Base-by-base conservation (phyloP, 2,888 invertebrate species). In the Osmoderma eremita region DNA sequence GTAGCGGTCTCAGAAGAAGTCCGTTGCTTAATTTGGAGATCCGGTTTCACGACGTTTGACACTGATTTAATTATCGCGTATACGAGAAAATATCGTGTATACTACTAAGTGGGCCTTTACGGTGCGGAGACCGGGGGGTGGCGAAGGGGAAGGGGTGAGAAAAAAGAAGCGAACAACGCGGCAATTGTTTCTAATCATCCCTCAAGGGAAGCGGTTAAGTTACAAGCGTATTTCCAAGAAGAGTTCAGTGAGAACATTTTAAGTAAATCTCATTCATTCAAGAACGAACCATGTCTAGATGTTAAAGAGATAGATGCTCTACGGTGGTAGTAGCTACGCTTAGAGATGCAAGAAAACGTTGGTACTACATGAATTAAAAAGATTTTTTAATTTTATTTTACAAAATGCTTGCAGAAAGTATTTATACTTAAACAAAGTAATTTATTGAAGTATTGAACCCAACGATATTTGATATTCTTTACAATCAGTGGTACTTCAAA, bases 21-120 rank as follows among this genome's bases (percentile, higher is more conserved):
- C 30, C 30, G 30, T 30, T 30, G 30, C 30, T 30, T 41, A 56
- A 56, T 41, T 22, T 56, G 24, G 15, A 45, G 58, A 61, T 61
- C 45, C 13, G 30, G 58, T 61, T 61, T 61, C 58, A 36, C 38
- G 53, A 53, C 36, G 58, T 45, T 61, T 18, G 58, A 61, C 58
- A 61, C 58, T 61, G 58, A 61, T 61, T 61, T 61, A 61, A 61
- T 61, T 61, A 61, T 45, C 45, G 45, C 58, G 20, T 61, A 30
- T 41, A 45, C 13, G 58, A 61, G 58, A 61, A 61, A 45, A n/a
- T 13, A 36, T 50, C 36, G 30, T 30, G 18, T 49, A 17, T 36
- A 49, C 8, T 36, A 49, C 8, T 42, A 39, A 41, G 18, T 18
- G 48, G 48, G 20, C 5, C 50, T 50, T 30, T 30, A 50, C 20